Conservation (phyloP, 2,113 vertebrate species). For the Monarcha castaneiventris region DNA sequence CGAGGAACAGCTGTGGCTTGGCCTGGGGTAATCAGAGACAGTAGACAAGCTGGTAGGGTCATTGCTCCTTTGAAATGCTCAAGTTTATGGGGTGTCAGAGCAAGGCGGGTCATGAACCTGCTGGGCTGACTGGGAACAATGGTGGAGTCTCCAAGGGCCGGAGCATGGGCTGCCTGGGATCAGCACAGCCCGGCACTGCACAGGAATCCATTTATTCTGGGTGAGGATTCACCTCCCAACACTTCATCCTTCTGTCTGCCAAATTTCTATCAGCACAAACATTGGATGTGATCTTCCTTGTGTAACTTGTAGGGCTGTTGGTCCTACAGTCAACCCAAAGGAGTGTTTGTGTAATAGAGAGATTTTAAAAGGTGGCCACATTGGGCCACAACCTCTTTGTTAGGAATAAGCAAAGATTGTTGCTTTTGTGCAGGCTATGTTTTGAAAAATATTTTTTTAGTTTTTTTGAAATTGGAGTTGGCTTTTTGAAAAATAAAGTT, state of each 20-base stretch:
- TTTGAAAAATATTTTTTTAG: neutral
- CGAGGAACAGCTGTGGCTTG: constrained; percentile 14
- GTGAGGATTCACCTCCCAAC: neutral
- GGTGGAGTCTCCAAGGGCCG: neutral
- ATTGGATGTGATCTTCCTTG: neutral
- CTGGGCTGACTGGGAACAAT: neutral
- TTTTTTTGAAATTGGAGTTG: neutral
- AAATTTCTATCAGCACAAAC: neutral
- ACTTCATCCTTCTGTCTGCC: neutral
- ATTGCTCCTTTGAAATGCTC: constrained; percentile 32
- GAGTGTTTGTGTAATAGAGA: neutral
- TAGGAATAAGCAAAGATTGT: neutral
- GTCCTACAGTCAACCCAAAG: neutral
- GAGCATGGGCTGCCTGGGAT: neutral
- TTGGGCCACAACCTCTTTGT: neutral
- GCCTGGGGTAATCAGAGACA: neutral
- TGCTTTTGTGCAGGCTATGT: neutral
- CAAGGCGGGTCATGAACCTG: neutral
- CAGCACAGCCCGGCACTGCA: neutral
- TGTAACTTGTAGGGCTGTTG: neutral
- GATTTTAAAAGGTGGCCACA: neutral
- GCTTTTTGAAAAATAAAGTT: neutral
- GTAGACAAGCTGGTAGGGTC: constrained; percentile 21
- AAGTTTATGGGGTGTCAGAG: constrained; percentile 33
- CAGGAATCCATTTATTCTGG: neutral